These are phyloP conservation scores for Philereme transversata DNA, from an alignment of 2,888 invertebrate species.

Conservation along the genomic window DNA sequence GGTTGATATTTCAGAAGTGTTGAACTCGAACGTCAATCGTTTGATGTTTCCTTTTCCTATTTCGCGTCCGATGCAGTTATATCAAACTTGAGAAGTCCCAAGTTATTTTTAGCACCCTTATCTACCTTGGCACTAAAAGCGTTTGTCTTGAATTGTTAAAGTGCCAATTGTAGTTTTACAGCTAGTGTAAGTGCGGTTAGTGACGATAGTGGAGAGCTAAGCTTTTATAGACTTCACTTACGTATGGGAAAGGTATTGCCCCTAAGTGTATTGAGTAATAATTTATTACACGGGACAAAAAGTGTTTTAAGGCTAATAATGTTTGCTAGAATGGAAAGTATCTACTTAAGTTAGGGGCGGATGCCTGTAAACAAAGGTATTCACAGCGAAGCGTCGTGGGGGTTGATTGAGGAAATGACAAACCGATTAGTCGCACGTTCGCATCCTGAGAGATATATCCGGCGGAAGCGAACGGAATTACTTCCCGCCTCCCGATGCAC, in stretches of 20 bases:
- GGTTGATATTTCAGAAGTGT: too few species aligned
- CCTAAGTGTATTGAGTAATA: slow-evolving; percentile 27
- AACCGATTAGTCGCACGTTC: slow-evolving; percentile 77
- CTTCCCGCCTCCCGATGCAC: slow-evolving; percentile 70
- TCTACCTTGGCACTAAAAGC: slow-evolving; percentile 68
- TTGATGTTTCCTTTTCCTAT: slow-evolving; percentile 53
- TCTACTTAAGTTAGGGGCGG: background rate
- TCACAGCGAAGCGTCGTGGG: slow-evolving; percentile 61
- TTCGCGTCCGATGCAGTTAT: slow-evolving; percentile 41
- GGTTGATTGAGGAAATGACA: slow-evolving; percentile 79
- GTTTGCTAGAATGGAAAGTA: background rate
- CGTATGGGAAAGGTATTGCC: slow-evolving; percentile 25
- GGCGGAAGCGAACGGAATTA: slow-evolving; percentile 73
- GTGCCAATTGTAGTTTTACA: slow-evolving; percentile 69
- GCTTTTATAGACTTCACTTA: slow-evolving; percentile 32
- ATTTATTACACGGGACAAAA: too few species aligned
- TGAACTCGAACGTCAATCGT: slow-evolving; percentile 41
- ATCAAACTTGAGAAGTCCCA: slow-evolving; percentile 57
- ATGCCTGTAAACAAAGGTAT: slow-evolving; percentile 56
- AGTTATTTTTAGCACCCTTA: slow-evolving; percentile 69
- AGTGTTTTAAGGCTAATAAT: too few species aligned
- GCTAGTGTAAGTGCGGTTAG: slow-evolving; percentile 43
- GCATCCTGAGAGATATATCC: slow-evolving; percentile 74
- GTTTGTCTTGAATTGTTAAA: slow-evolving; percentile 79
- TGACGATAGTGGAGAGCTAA: slow-evolving; percentile 30